A percentile compares a stretch with the other conserved stretches of the same genome.
These are phyloP conservation scores for Melanerpes formicivorus DNA, from an alignment of 2,113 vertebrate genomes.

Conservation along the genomic window DNA sequence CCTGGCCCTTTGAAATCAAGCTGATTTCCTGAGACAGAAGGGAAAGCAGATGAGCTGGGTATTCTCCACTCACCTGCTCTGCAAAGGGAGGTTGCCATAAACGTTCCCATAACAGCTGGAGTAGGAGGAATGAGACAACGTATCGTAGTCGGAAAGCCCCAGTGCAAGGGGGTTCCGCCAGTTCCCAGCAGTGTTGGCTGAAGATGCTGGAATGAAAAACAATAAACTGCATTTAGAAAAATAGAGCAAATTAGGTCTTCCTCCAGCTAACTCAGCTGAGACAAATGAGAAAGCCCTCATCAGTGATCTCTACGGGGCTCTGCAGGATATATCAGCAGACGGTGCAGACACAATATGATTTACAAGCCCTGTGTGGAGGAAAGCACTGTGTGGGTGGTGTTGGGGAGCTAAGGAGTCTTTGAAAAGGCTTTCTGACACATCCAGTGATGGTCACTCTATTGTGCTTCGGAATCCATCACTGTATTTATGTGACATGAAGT, in stretches of 20 bases:
- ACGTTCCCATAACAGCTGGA: conserved; percentile 80
- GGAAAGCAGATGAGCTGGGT: neutral
- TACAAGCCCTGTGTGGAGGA: neutral
- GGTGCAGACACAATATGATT: rapidly evolving
- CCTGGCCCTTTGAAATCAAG: neutral
- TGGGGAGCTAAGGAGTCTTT: neutral
- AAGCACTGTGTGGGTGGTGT: neutral
- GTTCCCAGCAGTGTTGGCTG: conserved; percentile 80
- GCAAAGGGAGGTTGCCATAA: conserved; percentile 82
- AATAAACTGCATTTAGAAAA: neutral
- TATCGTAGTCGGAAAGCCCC: conserved; percentile 81
- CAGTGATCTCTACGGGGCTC: rapidly evolving
- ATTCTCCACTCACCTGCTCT: conserved; percentile 85
- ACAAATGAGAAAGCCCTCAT: neutral
- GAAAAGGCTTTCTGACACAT: neutral
- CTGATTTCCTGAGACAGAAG: neutral
- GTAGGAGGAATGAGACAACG: conserved; percentile 79
- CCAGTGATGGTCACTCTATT: neutral
- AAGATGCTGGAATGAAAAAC: conserved; percentile 77
- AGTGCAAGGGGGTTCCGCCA: conserved; percentile 82
- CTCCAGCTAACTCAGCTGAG: neutral
- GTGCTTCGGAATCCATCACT: neutral
- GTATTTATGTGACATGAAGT: neutral
- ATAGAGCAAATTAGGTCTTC: neutral
- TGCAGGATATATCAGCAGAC: neutral